These are phyloP conservation scores for Poeciliopsis gracilis DNA, from an alignment of 2,797 vertebrate genomes.

Conservation along the genomic window DNA sequence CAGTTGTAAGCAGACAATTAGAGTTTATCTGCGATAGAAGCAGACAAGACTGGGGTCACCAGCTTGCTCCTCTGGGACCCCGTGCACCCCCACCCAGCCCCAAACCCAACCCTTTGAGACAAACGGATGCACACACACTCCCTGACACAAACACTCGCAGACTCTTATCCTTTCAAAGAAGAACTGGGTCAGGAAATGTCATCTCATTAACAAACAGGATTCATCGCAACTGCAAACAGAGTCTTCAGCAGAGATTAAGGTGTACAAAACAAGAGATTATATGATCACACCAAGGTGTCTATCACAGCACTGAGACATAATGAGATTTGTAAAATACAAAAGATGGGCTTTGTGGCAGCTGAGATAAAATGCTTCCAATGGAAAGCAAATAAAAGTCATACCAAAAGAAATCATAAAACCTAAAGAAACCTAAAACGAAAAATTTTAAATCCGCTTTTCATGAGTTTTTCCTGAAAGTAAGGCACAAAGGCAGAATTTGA, in stretches of 20 bases:
- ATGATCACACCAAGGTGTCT: conserved; percentile 31
- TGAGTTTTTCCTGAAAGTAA: conserved; percentile 55
- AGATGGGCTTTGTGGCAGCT: conserved; percentile 16
- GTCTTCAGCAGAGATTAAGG: conserved; percentile 56
- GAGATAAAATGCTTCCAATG: conserved; percentile 17
- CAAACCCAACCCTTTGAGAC: conserved; percentile 71
- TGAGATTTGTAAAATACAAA: conserved; percentile 14
- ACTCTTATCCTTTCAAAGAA: conserved; percentile 71
- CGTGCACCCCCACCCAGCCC: neutral
- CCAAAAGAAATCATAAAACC: conserved; percentile 11
- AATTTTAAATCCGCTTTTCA: conserved; percentile 49
- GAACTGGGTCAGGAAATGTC: conserved; percentile 76
- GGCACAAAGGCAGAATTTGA: conserved; percentile 72
- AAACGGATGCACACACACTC: conserved; percentile 79
- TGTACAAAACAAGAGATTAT: conserved; percentile 35
- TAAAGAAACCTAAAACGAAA: conserved; percentile 2
- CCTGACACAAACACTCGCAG: conserved; percentile 59
- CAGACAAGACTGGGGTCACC: conserved; percentile 86
- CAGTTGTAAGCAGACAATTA: conserved; percentile 90
- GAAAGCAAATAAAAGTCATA: conserved; percentile 13
- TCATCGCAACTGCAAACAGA: conserved; percentile 60
- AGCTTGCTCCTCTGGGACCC: conserved; percentile 80
- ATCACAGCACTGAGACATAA: neutral
- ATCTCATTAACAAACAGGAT: conserved; percentile 74
- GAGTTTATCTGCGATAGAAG: conserved; percentile 88